Evolutionary conservation across 2,797 vertebrate genomes (phyloP), one percentile per base, ranked within the genome.

Genomic region (Lophius americanus): DNA sequence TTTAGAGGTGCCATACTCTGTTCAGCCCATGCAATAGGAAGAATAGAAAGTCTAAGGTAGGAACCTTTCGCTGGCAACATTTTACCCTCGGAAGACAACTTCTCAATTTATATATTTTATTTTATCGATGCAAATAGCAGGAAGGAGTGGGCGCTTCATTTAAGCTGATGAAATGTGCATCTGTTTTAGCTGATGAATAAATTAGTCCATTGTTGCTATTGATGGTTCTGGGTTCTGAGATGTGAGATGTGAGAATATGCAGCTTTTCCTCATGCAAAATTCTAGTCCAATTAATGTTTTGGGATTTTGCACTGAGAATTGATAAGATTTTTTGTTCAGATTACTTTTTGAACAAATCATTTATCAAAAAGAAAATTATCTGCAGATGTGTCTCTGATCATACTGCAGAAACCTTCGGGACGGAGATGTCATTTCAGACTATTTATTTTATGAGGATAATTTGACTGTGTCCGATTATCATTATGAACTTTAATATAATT

Each of bases 381-480:
- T 23, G 23, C 23, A 23, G 23, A 23, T 23, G 23, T 23, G 23
- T 23, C 23, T 23, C 23, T 23, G 23, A 23, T 23, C 23, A 23
- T 23, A 23, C 23, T 23, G 23, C 23, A 23, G 23, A 23, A 23
- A 23, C 23, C 23, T 23, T 23, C 23, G 23, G 23, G 23, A 70
- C 14, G 61, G 64, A 60, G 44, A 67, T 73, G 64, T 63, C 61
- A 76, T 62, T 23, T 23, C 64, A 66, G 79, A 70, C 51, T 62
- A 60, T 33, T 65, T 66, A 68, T 75, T 53, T 35, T 81, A 81
- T 80, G 56, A 75, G 49, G 73, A 73, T 85, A 76, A 85, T 64
- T 87, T 23, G 82, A 68, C 88, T 81, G 64, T 53, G 64, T 74
- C 75, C 70, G 80, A 88, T 91, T 85, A 88, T 84, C 78, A 84